Conservation (phyloP, 2,797 vertebrate genomes). For the Parauchenoglanis ngamensis region DNA sequence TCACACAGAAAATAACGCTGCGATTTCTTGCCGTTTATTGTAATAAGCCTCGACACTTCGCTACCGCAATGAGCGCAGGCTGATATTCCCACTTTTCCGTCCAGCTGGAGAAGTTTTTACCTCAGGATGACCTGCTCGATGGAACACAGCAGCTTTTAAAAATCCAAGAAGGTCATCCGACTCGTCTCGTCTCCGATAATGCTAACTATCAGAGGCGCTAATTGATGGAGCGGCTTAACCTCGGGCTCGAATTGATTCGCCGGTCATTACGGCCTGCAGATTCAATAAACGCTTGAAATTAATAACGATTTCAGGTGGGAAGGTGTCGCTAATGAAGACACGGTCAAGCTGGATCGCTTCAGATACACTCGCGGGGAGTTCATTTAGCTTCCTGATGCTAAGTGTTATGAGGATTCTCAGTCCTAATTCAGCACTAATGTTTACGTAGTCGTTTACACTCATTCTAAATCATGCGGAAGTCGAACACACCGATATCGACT, state of each 20-base stretch:
- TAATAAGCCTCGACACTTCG: not conserved
- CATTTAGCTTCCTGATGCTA: not conserved
- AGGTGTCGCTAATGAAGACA: not conserved
- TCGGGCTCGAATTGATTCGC: conserved; percentile 44
- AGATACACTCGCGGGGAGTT: not conserved
- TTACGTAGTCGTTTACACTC: not conserved
- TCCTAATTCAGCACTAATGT: not conserved
- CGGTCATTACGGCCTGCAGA: not conserved
- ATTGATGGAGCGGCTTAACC: conserved; percentile 54
- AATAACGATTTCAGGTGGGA: not conserved
- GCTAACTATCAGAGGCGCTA: conserved; percentile 13
- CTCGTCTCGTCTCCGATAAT: not conserved
- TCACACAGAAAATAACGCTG: no score
- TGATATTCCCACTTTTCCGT: not conserved
- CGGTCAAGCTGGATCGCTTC: not conserved
- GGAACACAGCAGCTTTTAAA: not conserved
- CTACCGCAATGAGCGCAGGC: not conserved
- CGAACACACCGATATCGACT: not conserved
- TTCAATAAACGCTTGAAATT: conserved; percentile 22
- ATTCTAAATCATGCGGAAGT: not conserved
- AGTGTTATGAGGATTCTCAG: not conserved
- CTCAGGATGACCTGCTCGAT: not conserved
- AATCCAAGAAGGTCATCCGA: not conserved
- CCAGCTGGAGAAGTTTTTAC: not conserved
- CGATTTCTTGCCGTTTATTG: not conserved